Conservation (phyloP, 2,888 invertebrate genomes). For the Meloe dianella region DNA sequence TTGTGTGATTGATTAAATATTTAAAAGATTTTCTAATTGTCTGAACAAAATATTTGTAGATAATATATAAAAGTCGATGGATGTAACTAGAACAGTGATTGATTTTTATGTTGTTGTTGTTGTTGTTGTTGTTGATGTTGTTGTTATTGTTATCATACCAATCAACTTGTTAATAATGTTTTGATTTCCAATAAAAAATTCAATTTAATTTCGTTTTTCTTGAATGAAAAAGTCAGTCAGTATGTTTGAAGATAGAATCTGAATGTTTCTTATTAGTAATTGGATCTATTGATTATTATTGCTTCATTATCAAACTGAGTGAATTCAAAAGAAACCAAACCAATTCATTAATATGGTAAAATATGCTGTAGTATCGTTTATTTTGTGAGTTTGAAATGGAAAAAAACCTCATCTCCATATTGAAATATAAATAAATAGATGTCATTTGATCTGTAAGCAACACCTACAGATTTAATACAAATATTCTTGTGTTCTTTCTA, state of each 20-base stretch:
- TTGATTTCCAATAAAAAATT: constrained; percentile 13
- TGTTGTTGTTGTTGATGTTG: too few relatives aligned
- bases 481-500: neutral
- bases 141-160: too few relatives aligned
- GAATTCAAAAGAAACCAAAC: neutral
- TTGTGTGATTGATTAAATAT: neutral
- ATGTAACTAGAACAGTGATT: too few relatives aligned
- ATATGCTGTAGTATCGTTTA: neutral
- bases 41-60: neutral
- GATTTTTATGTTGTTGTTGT: too few relatives aligned
- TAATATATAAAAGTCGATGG: neutral
- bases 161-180: neutral
- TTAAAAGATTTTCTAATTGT: neutral
- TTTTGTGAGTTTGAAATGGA: neutral
- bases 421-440: constrained; percentile 20
- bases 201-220: neutral
- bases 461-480: constrained; percentile 14
- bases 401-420: constrained; percentile 3
- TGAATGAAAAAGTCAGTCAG: neutral
- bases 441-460: constrained; percentile 20
- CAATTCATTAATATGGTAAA: neutral
- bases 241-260: neutral
- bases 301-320: neutral
- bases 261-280: neutral
- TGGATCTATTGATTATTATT: constrained; percentile 4